A percentile compares a stretch with the other conserved stretches of the same genome.
These are phyloP conservation scores for Antitype chi DNA, from an alignment of 2,888 invertebrate genomes.

Conservation along the genomic window DNA sequence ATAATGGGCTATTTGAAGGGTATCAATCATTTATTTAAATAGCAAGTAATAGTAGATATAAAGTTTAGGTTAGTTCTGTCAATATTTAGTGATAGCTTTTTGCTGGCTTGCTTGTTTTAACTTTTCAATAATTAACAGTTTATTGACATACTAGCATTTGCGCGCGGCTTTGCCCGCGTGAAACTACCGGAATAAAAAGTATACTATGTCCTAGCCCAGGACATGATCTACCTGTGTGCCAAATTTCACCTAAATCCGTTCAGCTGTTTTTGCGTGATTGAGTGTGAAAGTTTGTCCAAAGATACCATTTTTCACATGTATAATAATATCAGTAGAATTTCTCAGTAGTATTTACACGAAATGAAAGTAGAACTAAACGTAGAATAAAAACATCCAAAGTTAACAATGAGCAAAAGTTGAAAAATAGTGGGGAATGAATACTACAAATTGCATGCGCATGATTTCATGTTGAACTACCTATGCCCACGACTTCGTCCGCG, in stretches of 20 bases:
- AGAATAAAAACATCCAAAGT: neutral
- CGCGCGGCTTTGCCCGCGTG: no score
- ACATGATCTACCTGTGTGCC: no score
- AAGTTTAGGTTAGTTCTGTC: neutral
- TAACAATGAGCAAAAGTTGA: neutral
- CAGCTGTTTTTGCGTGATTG: no score
- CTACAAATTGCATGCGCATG: neutral
- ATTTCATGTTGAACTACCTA: no score
- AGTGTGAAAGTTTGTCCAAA: no score
- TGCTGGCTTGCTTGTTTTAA: neutral
- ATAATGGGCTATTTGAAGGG: conserved; percentile 21
- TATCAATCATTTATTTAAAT: conserved; percentile 28
- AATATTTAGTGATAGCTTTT: conserved; percentile 4
- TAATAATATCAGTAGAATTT: no score
- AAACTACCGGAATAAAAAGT: no score
- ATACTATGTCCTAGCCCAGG: no score
- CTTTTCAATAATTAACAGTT: neutral
- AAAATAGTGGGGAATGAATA: neutral
- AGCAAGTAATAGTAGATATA: conserved; percentile 8
- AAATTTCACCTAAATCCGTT: no score
- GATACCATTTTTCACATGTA: no score
- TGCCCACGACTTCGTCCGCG: no score
- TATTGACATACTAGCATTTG: no score
- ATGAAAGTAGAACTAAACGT: neutral
- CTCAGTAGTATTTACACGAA: neutral